These are phyloP conservation scores for Cancer borealis DNA, from an alignment of 2,888 invertebrate species.

Conservation along the genomic window DNA sequence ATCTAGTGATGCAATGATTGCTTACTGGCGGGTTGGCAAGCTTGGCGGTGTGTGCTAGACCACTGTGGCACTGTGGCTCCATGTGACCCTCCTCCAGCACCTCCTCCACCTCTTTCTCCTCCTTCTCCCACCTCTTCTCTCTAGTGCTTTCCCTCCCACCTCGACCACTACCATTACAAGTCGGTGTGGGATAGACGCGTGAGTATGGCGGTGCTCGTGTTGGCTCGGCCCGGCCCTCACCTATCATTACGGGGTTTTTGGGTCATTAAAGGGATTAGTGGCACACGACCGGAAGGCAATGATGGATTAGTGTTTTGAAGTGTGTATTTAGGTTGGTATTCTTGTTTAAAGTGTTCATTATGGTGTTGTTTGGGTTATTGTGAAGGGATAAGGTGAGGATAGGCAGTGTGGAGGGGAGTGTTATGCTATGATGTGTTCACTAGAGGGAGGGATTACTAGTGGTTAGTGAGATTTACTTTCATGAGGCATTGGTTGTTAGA, in stretches of 20 bases:
- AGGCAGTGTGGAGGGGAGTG: too few relatives aligned
- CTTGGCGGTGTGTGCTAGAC: not conserved
- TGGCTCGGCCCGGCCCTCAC: not conserved
- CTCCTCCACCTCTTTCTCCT: constrained; percentile 13
- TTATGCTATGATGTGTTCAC: too few relatives aligned
- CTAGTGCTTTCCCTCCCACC: not conserved
- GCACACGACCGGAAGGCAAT: not conserved
- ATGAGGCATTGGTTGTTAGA: too few relatives aligned
- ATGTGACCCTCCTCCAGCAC: constrained; percentile 29
- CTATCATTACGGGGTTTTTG: not conserved
- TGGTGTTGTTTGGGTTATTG: too few relatives aligned
- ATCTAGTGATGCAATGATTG: not conserved
- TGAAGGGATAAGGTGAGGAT: too few relatives aligned
- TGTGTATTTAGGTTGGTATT: not conserved
- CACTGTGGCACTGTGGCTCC: not conserved
- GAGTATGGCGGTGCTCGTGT: not conserved
- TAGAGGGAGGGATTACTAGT: too few relatives aligned
- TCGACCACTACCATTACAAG: not conserved
- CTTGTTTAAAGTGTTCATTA: not conserved
- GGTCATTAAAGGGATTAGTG: not conserved
- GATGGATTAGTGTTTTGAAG: not conserved
- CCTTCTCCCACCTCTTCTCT: constrained; percentile 31
- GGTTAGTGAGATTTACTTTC: too few relatives aligned
- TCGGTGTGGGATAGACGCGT: not conserved
- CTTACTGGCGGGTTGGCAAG: not conserved